Percentiles rank a stretch among this genome's conserved stretches.
phyloP scores from a whole-genome alignment of 2,888 invertebrate genomes.

The Imbricaverruca yamaguchii region DNA sequence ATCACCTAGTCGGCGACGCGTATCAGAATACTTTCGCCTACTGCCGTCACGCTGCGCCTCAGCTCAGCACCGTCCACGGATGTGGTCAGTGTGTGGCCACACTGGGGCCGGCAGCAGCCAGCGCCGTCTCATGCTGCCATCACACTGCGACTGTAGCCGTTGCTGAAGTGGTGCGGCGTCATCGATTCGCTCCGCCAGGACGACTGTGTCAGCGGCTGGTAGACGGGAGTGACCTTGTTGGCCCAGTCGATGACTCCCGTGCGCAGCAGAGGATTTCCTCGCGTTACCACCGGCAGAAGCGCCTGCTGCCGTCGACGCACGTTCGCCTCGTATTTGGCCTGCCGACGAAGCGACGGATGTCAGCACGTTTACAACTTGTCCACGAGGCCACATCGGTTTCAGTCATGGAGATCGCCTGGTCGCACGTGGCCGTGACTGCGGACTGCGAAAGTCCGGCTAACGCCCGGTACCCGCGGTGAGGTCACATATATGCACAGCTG shows the following conservation, averaged over 20 bases:
- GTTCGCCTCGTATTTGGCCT: slow-evolving; percentile 13
- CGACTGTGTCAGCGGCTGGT: background rate
- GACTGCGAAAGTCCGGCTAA: background rate
- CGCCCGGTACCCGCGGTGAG: background rate
- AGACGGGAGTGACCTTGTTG: slow-evolving; percentile 12
- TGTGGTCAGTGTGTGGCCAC: too few relatives aligned
- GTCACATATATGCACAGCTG: too few relatives aligned
- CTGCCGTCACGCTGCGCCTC: too few relatives aligned
- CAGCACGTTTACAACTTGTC: too few relatives aligned
- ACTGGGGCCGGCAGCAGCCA: too few relatives aligned
- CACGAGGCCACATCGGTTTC: too few relatives aligned
- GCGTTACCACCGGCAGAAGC: background rate
- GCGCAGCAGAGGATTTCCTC: background rate
- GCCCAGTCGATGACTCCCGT: slow-evolving; percentile 11
- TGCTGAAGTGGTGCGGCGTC: background rate
- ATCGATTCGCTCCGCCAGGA: background rate
- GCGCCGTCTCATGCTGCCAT: background rate
- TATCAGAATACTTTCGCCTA: too few relatives aligned
- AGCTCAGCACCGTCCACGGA: too few relatives aligned
- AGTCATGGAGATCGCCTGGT: background rate
- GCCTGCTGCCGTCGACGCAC: background rate
- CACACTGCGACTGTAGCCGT: background rate
- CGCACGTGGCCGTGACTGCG: background rate
- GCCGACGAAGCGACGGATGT: background rate
- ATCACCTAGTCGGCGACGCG: too few relatives aligned